Percentiles rank a stretch among this genome's conserved stretches.
Conservation (phyloP, 2,113 vertebrate genomes). For the Propithecus coquereli region DNA sequence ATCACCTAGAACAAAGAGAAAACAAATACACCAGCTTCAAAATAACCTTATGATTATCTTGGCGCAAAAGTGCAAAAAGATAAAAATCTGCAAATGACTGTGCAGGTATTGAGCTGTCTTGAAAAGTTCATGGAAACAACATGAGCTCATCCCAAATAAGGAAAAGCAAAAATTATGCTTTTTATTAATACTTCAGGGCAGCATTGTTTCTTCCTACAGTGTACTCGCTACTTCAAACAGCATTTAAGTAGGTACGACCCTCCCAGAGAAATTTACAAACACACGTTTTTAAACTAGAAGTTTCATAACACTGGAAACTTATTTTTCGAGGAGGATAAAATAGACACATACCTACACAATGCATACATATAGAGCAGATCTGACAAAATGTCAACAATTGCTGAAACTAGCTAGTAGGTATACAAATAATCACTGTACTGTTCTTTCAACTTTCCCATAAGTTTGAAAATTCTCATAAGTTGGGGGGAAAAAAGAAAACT, state of each 20-base stretch:
- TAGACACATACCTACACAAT: not conserved
- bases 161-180: constrained; percentile 5
- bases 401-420: not conserved
- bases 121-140: not conserved
- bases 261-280: not conserved
- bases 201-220: not conserved
- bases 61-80: not conserved
- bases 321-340: not conserved
- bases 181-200: not conserved
- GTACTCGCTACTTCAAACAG: not conserved
- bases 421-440: not conserved
- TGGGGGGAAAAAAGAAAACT: not conserved
- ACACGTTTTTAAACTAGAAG: not conserved
- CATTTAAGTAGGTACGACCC: not conserved
- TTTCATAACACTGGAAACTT: not conserved
- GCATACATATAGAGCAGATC: not conserved
- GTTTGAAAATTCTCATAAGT: not conserved
- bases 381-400: not conserved
- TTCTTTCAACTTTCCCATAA: not conserved
- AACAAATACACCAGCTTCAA: not conserved
- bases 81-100: constrained; percentile 16
- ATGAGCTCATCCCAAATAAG: not conserved
- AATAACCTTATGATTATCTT: not conserved
- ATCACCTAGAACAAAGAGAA: constrained; percentile 84
- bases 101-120: not conserved